These are phyloP conservation scores for Cynopterus sphinx DNA, from an alignment of 2,797 vertebrate species.

Conservation along the genomic window DNA sequence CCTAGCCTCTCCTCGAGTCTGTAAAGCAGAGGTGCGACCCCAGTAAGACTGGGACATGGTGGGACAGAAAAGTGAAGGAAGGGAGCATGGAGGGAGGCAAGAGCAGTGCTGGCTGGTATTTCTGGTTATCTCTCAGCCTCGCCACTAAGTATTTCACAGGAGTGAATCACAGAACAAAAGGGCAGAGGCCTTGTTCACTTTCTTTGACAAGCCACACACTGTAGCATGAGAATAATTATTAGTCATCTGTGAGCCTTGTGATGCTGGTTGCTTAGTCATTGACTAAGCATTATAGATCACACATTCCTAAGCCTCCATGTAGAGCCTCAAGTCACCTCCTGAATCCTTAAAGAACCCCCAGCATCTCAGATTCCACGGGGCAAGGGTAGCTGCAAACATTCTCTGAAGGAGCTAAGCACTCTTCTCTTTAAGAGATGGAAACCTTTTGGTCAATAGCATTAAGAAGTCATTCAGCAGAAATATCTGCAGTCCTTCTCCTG, in stretches of 20 bases:
- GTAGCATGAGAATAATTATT: slow-evolving; percentile 59
- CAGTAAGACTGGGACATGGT: accelerated
- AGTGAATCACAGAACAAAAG: slow-evolving; percentile 64
- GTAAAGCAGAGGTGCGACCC: not conserved
- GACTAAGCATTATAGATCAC: slow-evolving; percentile 1
- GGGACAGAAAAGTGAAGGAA: not conserved
- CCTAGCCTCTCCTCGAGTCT: not conserved
- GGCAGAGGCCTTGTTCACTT: slow-evolving; percentile 48
- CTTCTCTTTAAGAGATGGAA: not conserved
- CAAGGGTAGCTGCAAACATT: not conserved
- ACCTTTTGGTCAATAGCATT: not conserved
- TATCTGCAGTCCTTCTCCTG: not conserved
- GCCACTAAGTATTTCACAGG: not conserved
- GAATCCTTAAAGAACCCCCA: not conserved
- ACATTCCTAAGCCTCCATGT: not conserved
- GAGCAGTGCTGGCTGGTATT: not conserved
- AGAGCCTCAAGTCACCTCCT: not conserved
- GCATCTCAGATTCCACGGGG: not conserved
- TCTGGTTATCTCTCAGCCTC: not conserved
- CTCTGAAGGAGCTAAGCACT: not conserved
- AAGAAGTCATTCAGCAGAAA: not conserved
- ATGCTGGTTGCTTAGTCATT: slow-evolving; percentile 60
- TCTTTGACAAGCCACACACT: slow-evolving; percentile 41
- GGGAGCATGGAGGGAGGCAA: not conserved
- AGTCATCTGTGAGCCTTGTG: slow-evolving; percentile 59